Conservation (phyloP, 2,888 invertebrate genomes). For the Pandemis corylana region DNA sequence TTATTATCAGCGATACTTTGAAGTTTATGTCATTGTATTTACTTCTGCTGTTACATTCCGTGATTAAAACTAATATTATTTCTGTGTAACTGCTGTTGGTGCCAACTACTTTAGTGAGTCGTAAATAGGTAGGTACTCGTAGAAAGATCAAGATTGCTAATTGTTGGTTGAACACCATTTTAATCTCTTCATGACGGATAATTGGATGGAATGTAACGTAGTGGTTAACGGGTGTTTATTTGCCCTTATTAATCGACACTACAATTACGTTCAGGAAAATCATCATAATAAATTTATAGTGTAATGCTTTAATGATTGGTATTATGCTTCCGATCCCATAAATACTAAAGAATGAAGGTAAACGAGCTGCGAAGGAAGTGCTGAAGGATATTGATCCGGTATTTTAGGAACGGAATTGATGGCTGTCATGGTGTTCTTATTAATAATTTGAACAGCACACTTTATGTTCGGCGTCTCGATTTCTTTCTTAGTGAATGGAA, state of each 20-base stretch:
- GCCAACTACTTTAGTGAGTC: background rate
- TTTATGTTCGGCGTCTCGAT: slow-evolving; percentile 5
- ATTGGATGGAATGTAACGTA: slow-evolving; percentile 5
- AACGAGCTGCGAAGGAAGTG: slow-evolving; percentile 20
- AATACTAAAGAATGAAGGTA: background rate
- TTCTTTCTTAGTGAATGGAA: background rate
- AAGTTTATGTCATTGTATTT: background rate
- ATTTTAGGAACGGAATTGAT: slow-evolving; percentile 32
- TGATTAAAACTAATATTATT: background rate
- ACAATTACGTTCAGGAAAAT: slow-evolving; percentile 16
- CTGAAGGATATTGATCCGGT: slow-evolving; percentile 35
- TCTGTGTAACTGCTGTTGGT: background rate
- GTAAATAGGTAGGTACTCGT: background rate
- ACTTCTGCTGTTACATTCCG: background rate
- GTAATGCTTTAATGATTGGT: slow-evolving; percentile 1
- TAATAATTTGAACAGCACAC: slow-evolving; percentile 24
- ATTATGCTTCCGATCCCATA: background rate
- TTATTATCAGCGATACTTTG: background rate
- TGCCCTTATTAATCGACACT: slow-evolving; percentile 2
- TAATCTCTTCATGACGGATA: slow-evolving; percentile 21
- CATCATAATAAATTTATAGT: slow-evolving; percentile 2
- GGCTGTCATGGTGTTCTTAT: slow-evolving; percentile 22
- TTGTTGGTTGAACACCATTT: slow-evolving; percentile 13
- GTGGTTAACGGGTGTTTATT: slow-evolving; percentile 3
- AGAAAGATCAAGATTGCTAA: slow-evolving; percentile 11